A percentile compares a stretch with the other conserved stretches of the same genome.
phyloP scores from a whole-genome alignment of 2,888 invertebrate genomes.

The Cephus sareptanus region DNA sequence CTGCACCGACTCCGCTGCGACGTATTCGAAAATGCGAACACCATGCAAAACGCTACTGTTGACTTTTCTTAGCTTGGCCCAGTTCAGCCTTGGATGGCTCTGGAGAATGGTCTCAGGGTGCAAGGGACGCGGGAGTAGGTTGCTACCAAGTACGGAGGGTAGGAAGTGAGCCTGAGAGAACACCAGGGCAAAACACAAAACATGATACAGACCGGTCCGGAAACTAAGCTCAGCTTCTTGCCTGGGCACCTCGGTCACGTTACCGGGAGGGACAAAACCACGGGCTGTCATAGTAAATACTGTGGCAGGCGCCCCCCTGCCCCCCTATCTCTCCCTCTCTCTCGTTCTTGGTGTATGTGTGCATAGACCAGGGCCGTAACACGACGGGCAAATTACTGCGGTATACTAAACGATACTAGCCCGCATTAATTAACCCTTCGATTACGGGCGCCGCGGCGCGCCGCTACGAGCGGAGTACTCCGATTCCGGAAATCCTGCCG shows the following conservation, averaged over 20 bases:
- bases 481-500: conserved; percentile 10
- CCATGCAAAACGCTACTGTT: background rate
- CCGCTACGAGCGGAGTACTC: background rate
- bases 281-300: conserved; percentile 51
- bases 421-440: conserved; percentile 44
- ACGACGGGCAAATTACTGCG: conserved; percentile 40
- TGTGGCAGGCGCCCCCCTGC: conserved; percentile 23
- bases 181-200: conserved; percentile 30
- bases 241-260: conserved; percentile 46
- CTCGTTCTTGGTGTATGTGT: background rate
- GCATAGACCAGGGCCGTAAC: conserved; percentile 11
- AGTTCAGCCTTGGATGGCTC: background rate
- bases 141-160: background rate
- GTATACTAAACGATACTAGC: conserved; percentile 42
- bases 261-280: conserved; percentile 53
- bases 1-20: background rate
- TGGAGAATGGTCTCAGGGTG: background rate
- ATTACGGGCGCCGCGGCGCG: conserved; percentile 31
- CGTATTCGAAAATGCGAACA: background rate
- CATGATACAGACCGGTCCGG: conserved; percentile 33
- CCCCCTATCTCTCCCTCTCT: conserved; percentile 4
- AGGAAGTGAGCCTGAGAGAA: background rate
- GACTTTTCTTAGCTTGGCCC: background rate
- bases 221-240: conserved; percentile 45
- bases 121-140: background rate